A percentile compares a stretch with the other conserved stretches of the same genome.
phyloP scores from a whole-genome alignment of 30 jellyfish, hydroid and myxozoan genomes.

The Calvadosia cruxmelitensis region DNA sequence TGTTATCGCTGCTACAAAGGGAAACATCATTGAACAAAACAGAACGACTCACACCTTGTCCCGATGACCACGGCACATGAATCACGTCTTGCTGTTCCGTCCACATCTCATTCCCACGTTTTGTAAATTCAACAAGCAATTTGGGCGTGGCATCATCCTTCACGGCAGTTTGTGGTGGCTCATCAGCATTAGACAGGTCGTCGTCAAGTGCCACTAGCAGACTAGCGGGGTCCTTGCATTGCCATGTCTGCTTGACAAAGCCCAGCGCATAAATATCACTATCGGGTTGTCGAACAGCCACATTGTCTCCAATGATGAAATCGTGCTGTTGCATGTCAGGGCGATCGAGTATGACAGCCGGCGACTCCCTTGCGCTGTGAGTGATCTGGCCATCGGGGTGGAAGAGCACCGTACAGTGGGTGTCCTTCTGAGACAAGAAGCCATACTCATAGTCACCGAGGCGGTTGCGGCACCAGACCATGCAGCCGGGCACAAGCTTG shows the following conservation, averaged over 20 bases:
- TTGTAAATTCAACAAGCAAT: constrained; percentile 12
- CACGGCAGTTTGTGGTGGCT: constrained; percentile 14
- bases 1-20: too few species aligned
- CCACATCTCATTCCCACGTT: constrained; percentile 43
- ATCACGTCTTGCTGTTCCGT: constrained; percentile 22
- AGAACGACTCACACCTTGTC: constrained; percentile 15
- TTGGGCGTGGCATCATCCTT: constrained; percentile 23
- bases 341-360: constrained; percentile 64
- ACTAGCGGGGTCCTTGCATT: constrained; percentile 3
- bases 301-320: constrained; percentile 66
- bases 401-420: constrained; percentile 68
- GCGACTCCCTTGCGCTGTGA: constrained; percentile 51
- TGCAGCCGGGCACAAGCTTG: constrained; percentile 68
- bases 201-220: neutral
- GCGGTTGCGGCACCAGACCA: constrained; percentile 85
- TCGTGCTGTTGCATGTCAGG: constrained; percentile 16
- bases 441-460: constrained; percentile 69
- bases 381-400: constrained; percentile 71
- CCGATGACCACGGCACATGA: constrained; percentile 29
- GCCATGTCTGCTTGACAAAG: constrained; percentile 39
- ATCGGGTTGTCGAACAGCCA: constrained; percentile 24
- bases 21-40: too few species aligned
- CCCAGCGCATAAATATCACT: constrained; percentile 30
- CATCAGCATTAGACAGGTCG: constrained; percentile 9
- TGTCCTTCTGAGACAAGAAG: constrained; percentile 73